Base-by-base conservation (phyloP, 2,888 invertebrate genomes). In the Hirtodrosophila alboralis region DNA sequence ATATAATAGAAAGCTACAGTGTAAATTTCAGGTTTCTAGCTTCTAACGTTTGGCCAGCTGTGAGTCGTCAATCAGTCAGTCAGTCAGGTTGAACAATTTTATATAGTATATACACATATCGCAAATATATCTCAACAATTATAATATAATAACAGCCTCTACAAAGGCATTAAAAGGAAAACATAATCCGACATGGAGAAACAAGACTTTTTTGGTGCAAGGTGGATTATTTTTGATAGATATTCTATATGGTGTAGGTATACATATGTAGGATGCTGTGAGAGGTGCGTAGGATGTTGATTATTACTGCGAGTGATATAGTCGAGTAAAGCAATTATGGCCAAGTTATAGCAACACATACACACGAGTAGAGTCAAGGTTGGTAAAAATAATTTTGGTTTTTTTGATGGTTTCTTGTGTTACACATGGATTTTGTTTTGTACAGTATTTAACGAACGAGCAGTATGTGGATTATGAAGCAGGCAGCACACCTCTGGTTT, bases 401-500 rank as follows among this genome's bases (percentile, higher is more conserved):
- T 21, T 31, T 43, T 30, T 13, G 18, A 10, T 47, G 47, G 23
- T 33, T 7, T 8, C 37, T 16, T 13, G 44, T 38, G 23, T 10
- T 37, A 31, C 38, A 34, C 27, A 44, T 38, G n/a, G n/a, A n/a
- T n/a, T 33, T 18, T 18, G 47, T 13, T 16, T 45, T n/a, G 18
- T 6, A 63, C 31, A 61, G 41, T 30, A 27, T 31, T 33, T 45
- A 28, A 38, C n/a, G 33, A 52, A 52, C 43, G 43, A 40, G 40
- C 49, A 54, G 40, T 54, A 54, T 56, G 37, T 51, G 41, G 40
- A 52, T 43, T 59, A 58, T 34, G 43, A 58, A 47, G n/a, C n/a
- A n/a, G 66, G 53, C 53, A 51, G 84, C 86, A 86, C 89, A 95
- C 95, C 95, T 95, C 94, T 74, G 94, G 93, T 75, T 86, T 81